phyloP scores from a whole-genome alignment of 2,113 vertebrate genomes.

The Cygnus buccinator region DNA sequence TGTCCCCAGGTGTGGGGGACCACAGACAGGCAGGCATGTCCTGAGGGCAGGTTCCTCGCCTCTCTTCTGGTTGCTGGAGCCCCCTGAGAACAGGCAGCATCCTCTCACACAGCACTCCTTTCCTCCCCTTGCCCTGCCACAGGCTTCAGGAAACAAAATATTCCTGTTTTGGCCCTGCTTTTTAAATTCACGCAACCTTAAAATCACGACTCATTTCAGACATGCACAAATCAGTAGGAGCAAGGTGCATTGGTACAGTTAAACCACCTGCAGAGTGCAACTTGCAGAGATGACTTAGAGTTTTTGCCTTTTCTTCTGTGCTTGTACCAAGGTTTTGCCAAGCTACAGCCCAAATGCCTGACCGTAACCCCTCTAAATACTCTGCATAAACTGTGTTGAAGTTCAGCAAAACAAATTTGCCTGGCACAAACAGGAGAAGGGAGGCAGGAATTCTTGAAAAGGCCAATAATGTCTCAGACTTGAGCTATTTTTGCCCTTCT shows the following conservation, averaged over 20 bases:
- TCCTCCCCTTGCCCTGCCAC: background rate
- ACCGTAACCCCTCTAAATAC: constrained; percentile 17
- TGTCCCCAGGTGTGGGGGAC: background rate
- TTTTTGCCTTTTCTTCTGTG: constrained; percentile 20
- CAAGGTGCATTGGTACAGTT: background rate
- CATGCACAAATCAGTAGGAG: background rate
- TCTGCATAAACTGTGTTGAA: background rate
- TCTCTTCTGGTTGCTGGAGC: background rate
- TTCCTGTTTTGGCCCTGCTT: background rate
- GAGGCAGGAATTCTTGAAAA: constrained; percentile 66
- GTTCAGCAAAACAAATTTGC: constrained; percentile 59
- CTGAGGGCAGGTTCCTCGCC: rapidly evolving
- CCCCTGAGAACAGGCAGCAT: background rate
- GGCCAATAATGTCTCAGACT: constrained; percentile 66
- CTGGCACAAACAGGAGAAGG: constrained; percentile 36
- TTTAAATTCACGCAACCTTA: background rate
- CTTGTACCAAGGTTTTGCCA: constrained; percentile 9
- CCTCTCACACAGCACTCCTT: background rate
- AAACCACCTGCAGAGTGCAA: background rate
- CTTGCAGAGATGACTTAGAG: background rate
- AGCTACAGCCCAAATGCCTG: constrained; percentile 22
- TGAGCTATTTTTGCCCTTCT: constrained; percentile 45
- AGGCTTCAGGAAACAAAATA: background rate
- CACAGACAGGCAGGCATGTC: rapidly evolving
- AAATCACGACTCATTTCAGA: background rate